Base-by-base conservation (phyloP, 2,797 vertebrate species). In the Linurgus olivaceus region DNA sequence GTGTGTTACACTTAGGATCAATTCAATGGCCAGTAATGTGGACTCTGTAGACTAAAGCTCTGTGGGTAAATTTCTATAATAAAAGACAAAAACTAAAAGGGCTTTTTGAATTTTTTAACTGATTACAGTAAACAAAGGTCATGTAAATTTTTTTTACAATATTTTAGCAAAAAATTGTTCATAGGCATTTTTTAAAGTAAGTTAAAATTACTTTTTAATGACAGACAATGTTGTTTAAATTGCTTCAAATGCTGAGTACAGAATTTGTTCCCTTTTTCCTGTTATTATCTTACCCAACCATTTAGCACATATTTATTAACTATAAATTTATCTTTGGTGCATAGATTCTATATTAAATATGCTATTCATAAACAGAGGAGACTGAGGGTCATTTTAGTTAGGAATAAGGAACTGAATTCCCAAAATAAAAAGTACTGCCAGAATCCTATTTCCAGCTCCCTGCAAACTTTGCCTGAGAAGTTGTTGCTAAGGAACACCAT, bases 401-500 rank as follows among this genome's bases (percentile, higher is more conserved):
- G 92, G 77, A 80, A 52, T 51, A 48, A 87, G 42, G 71, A 88
- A 88, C 90, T 38, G 84, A 76, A 72, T 90, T 94, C 93, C 74
- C 75, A 21, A 96, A 82, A 73, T 96, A 58, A 94, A 76, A 94
- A 86, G 80, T 96, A 42, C 92, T 54, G 85, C 86, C 94, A 96
- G 66, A 77, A 90, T 96, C 90, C 88, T 76, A 75, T 96, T 82
- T 92, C 42, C 88, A 96, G 96, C 86, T 75, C 81, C 57, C 54
- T 76, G 48, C 71, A 94, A 93, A 93, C 93, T 97, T 97, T 96
- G 55, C 61, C 94, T 40, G 74, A 94, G 96, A 96, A 97, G 95
- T 95, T 97, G 98, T 98, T 98, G 98, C 98, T 98, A 98, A 97
- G 98, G 97, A 97, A 98, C 97, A n/a, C 86, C 88, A 93, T 88